These are phyloP conservation scores for Harpegnathos saltator DNA, from an alignment of 1,140 invertebrate species.

Conservation along the genomic window DNA sequence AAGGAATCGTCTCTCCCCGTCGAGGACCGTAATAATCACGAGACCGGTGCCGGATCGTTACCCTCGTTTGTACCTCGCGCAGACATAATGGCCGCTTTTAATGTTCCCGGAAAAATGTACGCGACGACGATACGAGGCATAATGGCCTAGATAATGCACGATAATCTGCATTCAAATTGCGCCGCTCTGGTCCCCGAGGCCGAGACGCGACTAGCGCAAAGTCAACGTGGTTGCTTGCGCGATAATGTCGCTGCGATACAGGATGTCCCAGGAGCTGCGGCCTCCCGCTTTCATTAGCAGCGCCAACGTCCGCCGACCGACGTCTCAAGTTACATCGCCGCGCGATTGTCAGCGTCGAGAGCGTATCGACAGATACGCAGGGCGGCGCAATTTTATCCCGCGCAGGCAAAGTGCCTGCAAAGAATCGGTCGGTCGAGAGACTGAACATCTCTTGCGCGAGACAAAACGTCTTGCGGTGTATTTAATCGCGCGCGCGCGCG, in stretches of 20 bases:
- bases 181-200: slow-evolving; percentile 12
- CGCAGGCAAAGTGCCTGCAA: no score
- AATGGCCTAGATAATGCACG: slow-evolving; percentile 52
- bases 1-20: slow-evolving; percentile 28
- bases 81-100: slow-evolving; percentile 49
- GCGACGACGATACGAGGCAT: slow-evolving; percentile 40
- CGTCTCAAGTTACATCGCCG: background rate
- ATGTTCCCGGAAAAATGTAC: slow-evolving; percentile 50
- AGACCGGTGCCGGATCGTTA: slow-evolving; percentile 36
- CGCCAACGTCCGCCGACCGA: no score
- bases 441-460: no score
- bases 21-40: slow-evolving; percentile 36
- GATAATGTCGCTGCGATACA: slow-evolving; percentile 15
- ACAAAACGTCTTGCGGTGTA: no score
- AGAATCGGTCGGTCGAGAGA: no score
- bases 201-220: slow-evolving; percentile 21
- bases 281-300: background rate
- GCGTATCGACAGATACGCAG: no score
- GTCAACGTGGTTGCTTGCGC: slow-evolving; percentile 31
- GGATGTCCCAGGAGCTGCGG: background rate
- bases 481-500: no score
- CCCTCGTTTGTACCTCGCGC: slow-evolving; percentile 39
- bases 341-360: no score
- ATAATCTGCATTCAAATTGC: slow-evolving; percentile 58
- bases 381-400: no score